Evolutionary conservation across 2,888 invertebrate genomes (phyloP).

Genomic region (Galerucella pusilla): DNA sequence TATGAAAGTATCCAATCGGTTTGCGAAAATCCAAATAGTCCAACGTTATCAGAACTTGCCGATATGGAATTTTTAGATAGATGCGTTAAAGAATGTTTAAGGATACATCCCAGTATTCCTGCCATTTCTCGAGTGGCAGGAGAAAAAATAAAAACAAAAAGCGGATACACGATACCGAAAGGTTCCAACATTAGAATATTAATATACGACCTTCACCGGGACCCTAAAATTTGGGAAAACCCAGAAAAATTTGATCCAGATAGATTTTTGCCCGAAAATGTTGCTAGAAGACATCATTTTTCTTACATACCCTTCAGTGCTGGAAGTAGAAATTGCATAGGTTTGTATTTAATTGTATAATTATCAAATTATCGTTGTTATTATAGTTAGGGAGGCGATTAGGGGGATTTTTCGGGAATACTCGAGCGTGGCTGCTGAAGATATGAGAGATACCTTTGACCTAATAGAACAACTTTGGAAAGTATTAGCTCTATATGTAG

Average conservation of each 20-base stretch:
- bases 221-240: conserved; percentile 64
- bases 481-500: no score
- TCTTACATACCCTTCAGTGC: conserved; percentile 64
- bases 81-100: conserved; percentile 48
- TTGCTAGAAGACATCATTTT: conserved; percentile 61
- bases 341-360: conserved; percentile 26
- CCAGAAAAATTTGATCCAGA: conserved; percentile 58
- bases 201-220: conserved; percentile 64
- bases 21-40: conserved; percentile 54
- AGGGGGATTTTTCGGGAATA: no score
- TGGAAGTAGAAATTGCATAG: conserved; percentile 63
- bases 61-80: conserved; percentile 72
- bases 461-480: no score
- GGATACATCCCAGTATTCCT: conserved; percentile 48
- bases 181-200: conserved; percentile 36
- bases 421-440: no score
- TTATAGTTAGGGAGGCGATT: no score
- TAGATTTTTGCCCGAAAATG: conserved; percentile 61
- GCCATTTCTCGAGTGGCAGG: conserved; percentile 57
- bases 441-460: no score
- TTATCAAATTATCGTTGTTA: no score
- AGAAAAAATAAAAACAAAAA: conserved; percentile 46
- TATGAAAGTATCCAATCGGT: conserved; percentile 43
- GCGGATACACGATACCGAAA: conserved; percentile 61
- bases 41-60: conserved; percentile 68